phyloP scores from a whole-genome alignment of 2,797 vertebrate genomes.

The Babyrousa celebensis region DNA sequence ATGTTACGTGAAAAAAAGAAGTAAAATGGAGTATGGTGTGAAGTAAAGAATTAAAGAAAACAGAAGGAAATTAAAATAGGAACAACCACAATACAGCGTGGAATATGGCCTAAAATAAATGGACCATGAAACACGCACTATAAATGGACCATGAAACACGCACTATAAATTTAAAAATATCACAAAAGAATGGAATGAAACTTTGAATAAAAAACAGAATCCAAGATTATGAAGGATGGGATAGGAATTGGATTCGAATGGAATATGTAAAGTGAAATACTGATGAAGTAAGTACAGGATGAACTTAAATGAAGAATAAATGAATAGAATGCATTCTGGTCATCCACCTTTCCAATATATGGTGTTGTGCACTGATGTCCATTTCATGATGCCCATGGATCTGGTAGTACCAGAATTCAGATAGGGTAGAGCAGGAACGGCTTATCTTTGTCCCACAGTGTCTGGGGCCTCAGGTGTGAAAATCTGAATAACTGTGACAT shows the following conservation, averaged over 20 bases:
- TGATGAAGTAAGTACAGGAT: slow-evolving; percentile 51
- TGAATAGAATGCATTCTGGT: neutral
- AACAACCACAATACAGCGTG: slow-evolving; percentile 14
- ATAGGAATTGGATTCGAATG: neutral
- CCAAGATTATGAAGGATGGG: slow-evolving; percentile 1
- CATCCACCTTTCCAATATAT: neutral
- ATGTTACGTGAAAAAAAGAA: slow-evolving; percentile 40
- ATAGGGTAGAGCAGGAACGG: neutral
- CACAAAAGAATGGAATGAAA: slow-evolving; percentile 46
- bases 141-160: slow-evolving; percentile 2
- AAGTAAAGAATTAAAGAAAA: slow-evolving; percentile 49
- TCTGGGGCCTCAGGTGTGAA: neutral
- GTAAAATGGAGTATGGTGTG: slow-evolving; percentile 31
- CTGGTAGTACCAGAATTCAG: neutral
- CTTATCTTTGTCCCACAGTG: neutral
- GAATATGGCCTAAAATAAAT: slow-evolving; percentile 51
- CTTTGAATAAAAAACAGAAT: slow-evolving; percentile 29
- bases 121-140: neutral
- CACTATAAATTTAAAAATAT: slow-evolving; percentile 2
- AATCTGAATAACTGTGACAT: neutral
- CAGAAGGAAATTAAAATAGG: slow-evolving; percentile 18
- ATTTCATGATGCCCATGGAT: slow-evolving; percentile 4
- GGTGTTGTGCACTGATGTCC: neutral
- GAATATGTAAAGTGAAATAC: neutral
- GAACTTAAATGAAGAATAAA: slow-evolving; percentile 45